Evolutionary conservation across 35 echinoderm and acorn worm genomes (phyloP).

Genomic region (Ophioderma brevispina): DNA sequence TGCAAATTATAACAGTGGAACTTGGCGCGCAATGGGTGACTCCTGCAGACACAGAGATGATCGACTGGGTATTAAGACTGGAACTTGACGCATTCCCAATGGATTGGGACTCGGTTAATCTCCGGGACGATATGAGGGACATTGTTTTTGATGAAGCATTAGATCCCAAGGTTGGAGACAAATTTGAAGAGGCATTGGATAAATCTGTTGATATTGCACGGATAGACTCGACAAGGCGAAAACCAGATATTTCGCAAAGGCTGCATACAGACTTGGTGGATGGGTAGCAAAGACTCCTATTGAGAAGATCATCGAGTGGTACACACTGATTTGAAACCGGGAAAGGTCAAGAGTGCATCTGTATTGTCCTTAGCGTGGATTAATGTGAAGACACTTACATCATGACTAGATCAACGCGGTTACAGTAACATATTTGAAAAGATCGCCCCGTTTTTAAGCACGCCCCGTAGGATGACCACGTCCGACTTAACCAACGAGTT

Average conservation of each 20-base stretch:
- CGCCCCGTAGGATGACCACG: too few relatives aligned
- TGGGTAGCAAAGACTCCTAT: conserved; percentile 13
- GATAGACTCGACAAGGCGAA: neutral
- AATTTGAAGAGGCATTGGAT: neutral
- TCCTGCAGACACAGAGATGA: too few relatives aligned
- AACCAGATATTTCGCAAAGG: conserved; percentile 17
- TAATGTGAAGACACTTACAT: neutral
- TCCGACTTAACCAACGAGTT: conserved; percentile 18
- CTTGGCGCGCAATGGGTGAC: too few relatives aligned
- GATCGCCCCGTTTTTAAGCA: neutral
- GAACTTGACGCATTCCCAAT: too few relatives aligned
- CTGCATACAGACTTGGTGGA: neutral
- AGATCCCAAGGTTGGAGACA: neutral
- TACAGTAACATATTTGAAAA: neutral
- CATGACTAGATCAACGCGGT: neutral
- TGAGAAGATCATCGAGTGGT: conserved; percentile 10
- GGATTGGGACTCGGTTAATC: too few relatives aligned
- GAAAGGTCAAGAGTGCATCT: neutral
- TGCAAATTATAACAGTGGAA: too few relatives aligned
- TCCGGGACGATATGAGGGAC: too few relatives aligned
- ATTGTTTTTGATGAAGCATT: neutral
- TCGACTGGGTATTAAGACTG: too few relatives aligned
- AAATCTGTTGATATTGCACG: neutral
- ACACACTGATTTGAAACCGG: neutral
- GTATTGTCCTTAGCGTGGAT: neutral